Evolutionary conservation across 2,113 vertebrate genomes (phyloP), one percentile per base, ranked within the genome.

Genomic region (Phaethon lepturus): DNA sequence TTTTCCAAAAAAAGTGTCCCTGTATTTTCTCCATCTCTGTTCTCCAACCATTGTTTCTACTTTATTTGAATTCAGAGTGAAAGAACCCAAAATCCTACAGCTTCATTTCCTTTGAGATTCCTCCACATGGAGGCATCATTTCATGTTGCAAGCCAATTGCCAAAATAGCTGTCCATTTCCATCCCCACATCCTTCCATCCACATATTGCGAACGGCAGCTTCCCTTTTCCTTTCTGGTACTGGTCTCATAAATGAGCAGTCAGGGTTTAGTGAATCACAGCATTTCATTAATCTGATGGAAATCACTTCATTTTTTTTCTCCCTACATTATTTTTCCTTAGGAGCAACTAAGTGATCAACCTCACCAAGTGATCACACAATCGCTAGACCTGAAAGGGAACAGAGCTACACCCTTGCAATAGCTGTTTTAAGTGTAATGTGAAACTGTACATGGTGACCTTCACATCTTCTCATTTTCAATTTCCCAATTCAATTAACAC

Each of bases 121-220:
- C 31, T 38, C 33, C 55, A 56, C 44, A 38, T 26, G 29, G 35
- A 58, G 44, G 28, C n/a, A 13, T 5, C 64, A 47, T 16, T 72
- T n/a, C 52, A 55, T 3, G 0, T 17, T 67, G 45, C 6, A 0
- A 66, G 35, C 17, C 69, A 50, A 7, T 2, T n/a, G 42, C 40
- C 17, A 26, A 26, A 62, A 62, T 7, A 60, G 63, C 56, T 59
- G 56, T 33, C 33, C 28, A 24, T 11, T 66, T 49, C 47, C 59
- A 82, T 5, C 52, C 40, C 89, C 9, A 12, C 17, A 24, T 44
- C 44, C 33, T 56, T 40, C 72, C 22, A 42, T 10, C 13, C 52
- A 23, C 14, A 1, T 5, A 62, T 13, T 67, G 31, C 25, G n/a
- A 25, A 10, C 31, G 17, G 20, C 75, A 56, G 58, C 64, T 50